Evolutionary conservation across 2,113 vertebrate species (phyloP), one percentile per base, ranked within the genome.

Genomic region (Lophotis ruficrista): DNA sequence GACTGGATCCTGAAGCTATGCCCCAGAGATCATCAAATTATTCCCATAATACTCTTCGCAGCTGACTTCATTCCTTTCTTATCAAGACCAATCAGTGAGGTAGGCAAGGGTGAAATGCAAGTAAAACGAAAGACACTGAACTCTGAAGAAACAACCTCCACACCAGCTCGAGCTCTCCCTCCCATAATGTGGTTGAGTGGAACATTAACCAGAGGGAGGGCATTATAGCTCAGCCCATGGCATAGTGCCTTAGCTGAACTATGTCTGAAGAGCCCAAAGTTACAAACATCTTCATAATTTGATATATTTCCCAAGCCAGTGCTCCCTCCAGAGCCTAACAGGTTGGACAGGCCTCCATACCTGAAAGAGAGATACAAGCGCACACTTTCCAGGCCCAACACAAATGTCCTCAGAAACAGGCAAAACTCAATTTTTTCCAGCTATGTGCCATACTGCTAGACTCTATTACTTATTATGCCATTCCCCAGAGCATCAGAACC

Each of bases 301-400:
- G 16, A 56, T 53, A 2, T n/a, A 71, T 85, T 79, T 93, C 27
- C n/a, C 1, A 1, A 79, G 65, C 21, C 61, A 76, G 13, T 33
- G 43, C 16, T 87, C 38, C 45, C 25, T 23, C 7, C 61, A 82
- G 27, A 85, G 22, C 38, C 37, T 25, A 65, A 53, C 28, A 45
- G 37, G 54, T 45, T 1, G 0, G 31, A 79, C 21, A 68, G 30
- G 43, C 9, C 14, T 64, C 48, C 3, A 1, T 13, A 51, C 5
- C 43, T 17, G 31, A 51, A 73, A 75, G 57, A 75, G 57, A 60
- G 4, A 10, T 45, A 68, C 9, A 33, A 81, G 23, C 2, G 1
- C 28, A 62, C 7, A 9, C 23, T 90, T 75, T 41, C 22, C 48
- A 79, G 47, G 37, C 30, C 20, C 35, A 72, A 76, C 7, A 71